Base-by-base conservation (phyloP, 1,140 invertebrate species). In the Glossosoma conforme region DNA sequence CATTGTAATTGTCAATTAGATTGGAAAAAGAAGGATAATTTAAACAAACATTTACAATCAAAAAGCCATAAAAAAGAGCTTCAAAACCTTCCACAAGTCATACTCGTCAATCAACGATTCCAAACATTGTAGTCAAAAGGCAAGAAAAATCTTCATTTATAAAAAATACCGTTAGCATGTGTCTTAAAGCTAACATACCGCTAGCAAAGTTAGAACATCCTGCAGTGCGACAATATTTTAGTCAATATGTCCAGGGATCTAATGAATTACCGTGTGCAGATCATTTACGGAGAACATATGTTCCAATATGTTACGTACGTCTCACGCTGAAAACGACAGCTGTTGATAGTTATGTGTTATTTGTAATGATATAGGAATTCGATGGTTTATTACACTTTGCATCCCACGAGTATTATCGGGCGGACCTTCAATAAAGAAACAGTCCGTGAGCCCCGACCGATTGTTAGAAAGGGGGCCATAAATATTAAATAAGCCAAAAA, bases 1-100 rank as follows among this genome's bases (percentile, higher is more conserved):
- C 45, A 48, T 48, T 48, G 45, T 20, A 48, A 38, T 48, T 48
- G 45, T 30, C 45, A 38, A 35, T 25, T 48, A 48, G 45, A 48
- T 48, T 48, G 45, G 36, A 38, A 38, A 40, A 38, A 48, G 45
- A 48, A 48, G 18, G 45, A 48, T 40, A 48, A 38, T 48, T 48
- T 28, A 44, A 32, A 11, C 24, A 44, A 44, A 44, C 42, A 44
- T 30, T 28, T 44, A 44, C 11, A 44, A 44, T 28, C 42, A 44
- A 24, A 18, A 11, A 15, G 21, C 11, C 37, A 40, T 28, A 17
- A 28, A 15, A 44, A 44, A 44, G 28, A 44, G 20, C 24, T 4
- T 44, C 25, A 32, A 44, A 4, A 15, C 24, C 25, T 15, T 24
- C 25, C 42, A 44, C 42, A 30, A 44, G 42, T 30, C 5, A 44